phyloP scores from a whole-genome alignment of 2,888 invertebrate species.

The Phyllotreta cruciferae region DNA sequence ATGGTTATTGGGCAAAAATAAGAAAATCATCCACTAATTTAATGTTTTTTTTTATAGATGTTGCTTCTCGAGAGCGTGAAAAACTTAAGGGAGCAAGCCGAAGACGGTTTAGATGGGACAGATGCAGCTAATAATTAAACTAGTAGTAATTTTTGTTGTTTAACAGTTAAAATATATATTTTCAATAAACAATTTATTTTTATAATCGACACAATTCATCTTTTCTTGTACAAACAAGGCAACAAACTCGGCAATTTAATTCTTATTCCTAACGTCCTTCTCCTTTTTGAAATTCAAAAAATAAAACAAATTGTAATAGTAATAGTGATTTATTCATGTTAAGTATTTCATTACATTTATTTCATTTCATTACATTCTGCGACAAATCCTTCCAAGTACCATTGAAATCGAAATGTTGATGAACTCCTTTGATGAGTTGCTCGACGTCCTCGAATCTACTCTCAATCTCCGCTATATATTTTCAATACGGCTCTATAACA shows the following conservation, averaged over 20 bases:
- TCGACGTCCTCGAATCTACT: constrained; percentile 84
- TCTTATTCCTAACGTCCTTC: constrained; percentile 66
- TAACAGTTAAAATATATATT: no score
- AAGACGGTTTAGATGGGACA: constrained; percentile 71
- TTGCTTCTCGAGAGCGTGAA: constrained; percentile 85
- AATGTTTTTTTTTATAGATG: constrained; percentile 68
- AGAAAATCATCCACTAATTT: no score
- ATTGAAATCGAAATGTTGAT: constrained; percentile 80
- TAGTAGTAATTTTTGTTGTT: neutral
- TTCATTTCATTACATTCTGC: no score
- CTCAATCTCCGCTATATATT: constrained; percentile 93
- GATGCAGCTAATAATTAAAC: constrained; percentile 44
- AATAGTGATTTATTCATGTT: no score
- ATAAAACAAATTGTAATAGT: constrained; percentile 78
- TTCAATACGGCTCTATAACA: constrained; percentile 80
- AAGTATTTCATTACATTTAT: no score
- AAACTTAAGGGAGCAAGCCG: constrained; percentile 83
- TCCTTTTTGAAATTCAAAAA: constrained; percentile 82
- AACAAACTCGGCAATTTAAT: constrained; percentile 72
- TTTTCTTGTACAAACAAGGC: constrained; percentile 83
- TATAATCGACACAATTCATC: no score
- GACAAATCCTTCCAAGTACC: constrained; percentile 74
- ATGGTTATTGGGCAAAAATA: no score
- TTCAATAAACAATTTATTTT: no score
- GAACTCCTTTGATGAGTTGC: constrained; percentile 75